phyloP scores from a whole-genome alignment of 2,888 invertebrate species.

The Sinelater perroti region DNA sequence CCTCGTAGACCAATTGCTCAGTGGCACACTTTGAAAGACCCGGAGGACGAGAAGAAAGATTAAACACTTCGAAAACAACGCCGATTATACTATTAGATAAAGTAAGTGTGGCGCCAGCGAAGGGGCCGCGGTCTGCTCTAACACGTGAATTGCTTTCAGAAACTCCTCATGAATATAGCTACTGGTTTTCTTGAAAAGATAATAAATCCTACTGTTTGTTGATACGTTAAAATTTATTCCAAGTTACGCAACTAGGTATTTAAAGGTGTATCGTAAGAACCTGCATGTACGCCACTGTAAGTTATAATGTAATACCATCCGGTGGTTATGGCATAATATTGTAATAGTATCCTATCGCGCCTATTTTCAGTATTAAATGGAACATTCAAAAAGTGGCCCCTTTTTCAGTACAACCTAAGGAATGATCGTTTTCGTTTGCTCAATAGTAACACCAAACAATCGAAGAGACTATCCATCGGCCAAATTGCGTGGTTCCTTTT shows the following conservation, averaged over 20 bases:
- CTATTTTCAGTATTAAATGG: slow-evolving; percentile 18
- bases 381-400: background rate
- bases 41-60: slow-evolving; percentile 92
- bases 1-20: slow-evolving; percentile 99
- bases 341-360: slow-evolving; percentile 1
- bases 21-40: slow-evolving; percentile 99
- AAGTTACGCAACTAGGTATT: slow-evolving; percentile 29
- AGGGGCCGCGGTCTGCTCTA: too few relatives aligned
- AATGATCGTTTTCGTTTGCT: slow-evolving; percentile 1
- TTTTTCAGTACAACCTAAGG: background rate
- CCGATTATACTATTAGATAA: slow-evolving; percentile 23
- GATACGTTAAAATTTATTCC: slow-evolving; percentile 34
- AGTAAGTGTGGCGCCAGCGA: background rate
- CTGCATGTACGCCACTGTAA: slow-evolving; percentile 22
- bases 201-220: slow-evolving; percentile 35
- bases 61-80: slow-evolving; percentile 59
- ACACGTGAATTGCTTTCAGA: slow-evolving; percentile 30
- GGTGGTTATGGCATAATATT: slow-evolving; percentile 15
- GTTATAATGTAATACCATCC: slow-evolving; percentile 20
- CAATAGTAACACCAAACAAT: slow-evolving; percentile 8
- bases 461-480: too few relatives aligned
- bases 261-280: slow-evolving; percentile 30
- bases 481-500: slow-evolving; percentile 12
- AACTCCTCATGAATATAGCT: slow-evolving; percentile 30
- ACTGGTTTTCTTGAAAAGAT: slow-evolving; percentile 32